These are phyloP conservation scores for Clarias batrachus DNA, from an alignment of 2,113 vertebrate genomes.

Conservation along the genomic window DNA sequence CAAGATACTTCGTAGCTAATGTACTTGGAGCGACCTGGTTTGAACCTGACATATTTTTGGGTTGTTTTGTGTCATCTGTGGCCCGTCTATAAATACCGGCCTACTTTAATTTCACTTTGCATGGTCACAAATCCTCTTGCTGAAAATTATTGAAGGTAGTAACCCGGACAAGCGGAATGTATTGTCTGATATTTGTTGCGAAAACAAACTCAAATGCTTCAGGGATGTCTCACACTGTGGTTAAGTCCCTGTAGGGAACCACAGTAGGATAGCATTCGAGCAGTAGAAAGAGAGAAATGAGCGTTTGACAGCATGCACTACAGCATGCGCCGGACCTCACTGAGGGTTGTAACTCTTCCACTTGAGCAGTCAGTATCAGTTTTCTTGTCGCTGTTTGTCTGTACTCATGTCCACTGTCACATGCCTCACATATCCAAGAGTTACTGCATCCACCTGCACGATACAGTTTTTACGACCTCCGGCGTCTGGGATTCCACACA, in stretches of 20 bases:
- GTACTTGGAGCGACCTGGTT: constrained; percentile 1
- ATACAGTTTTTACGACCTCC: constrained; percentile 26
- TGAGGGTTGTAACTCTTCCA: constrained; percentile 41
- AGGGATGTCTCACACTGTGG: constrained; percentile 14
- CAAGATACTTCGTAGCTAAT: constrained; percentile 12
- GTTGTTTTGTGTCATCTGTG: constrained; percentile 26
- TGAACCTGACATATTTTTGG: constrained; percentile 16
- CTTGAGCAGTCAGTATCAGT: constrained; percentile 36
- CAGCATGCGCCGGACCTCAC: constrained; percentile 15
- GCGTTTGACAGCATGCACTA: constrained; percentile 32
- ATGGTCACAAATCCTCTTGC: constrained; percentile 3
- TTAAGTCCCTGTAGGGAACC: constrained; percentile 36
- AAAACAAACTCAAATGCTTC: constrained; percentile 34
- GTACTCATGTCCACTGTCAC: constrained; percentile 31
- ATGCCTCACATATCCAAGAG: constrained; percentile 35
- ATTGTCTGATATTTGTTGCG: constrained; percentile 23
- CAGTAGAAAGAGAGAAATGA: not conserved
- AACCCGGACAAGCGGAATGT: constrained; percentile 8
- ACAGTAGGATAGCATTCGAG: constrained; percentile 15
- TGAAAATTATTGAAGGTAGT: constrained; percentile 9
- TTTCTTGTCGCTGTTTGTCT: constrained; percentile 25
- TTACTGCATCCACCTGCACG: constrained; percentile 33
- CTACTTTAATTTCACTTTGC: constrained; percentile 7
- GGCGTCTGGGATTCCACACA: not conserved
- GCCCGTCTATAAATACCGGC: not conserved